Conservation (phyloP, 2,113 vertebrate genomes). For the Paratilapia polleni region DNA sequence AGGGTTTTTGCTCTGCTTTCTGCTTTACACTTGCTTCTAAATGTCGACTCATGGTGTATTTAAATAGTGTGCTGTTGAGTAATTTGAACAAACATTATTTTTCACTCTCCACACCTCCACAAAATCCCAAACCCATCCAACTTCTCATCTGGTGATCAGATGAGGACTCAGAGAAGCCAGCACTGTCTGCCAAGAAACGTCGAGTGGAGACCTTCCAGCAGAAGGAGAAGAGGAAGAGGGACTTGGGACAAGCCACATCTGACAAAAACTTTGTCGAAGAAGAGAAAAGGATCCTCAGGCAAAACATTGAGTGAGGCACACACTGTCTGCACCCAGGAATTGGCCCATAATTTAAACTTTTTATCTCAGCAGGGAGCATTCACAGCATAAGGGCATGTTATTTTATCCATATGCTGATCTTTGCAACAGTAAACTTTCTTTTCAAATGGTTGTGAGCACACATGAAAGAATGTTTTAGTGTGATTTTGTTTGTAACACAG, state of each 20-base stretch:
- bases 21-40: neutral
- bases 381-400: slow-evolving; percentile 11
- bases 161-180: slow-evolving; percentile 81
- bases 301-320: slow-evolving; percentile 69
- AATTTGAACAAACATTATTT: neutral
- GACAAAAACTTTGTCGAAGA: slow-evolving; percentile 86
- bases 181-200: slow-evolving; percentile 85
- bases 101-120: neutral
- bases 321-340: neutral
- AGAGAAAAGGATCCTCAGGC: slow-evolving; percentile 84
- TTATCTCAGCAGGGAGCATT: slow-evolving; percentile 8
- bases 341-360: neutral
- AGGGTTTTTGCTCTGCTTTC: neutral
- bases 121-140: neutral
- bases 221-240: slow-evolving; percentile 88
- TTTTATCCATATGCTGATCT: slow-evolving; percentile 7
- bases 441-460: neutral
- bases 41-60: neutral
- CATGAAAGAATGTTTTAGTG: neutral
- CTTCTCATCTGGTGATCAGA: slow-evolving; percentile 72
- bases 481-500: neutral
- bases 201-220: slow-evolving; percentile 88
- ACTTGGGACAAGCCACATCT: slow-evolving; percentile 82
- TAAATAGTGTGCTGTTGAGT: neutral
- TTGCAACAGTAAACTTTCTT: slow-evolving; percentile 2